These are phyloP conservation scores for Sus cebifrons DNA, from an alignment of 2,797 vertebrate genomes.

Conservation along the genomic window DNA sequence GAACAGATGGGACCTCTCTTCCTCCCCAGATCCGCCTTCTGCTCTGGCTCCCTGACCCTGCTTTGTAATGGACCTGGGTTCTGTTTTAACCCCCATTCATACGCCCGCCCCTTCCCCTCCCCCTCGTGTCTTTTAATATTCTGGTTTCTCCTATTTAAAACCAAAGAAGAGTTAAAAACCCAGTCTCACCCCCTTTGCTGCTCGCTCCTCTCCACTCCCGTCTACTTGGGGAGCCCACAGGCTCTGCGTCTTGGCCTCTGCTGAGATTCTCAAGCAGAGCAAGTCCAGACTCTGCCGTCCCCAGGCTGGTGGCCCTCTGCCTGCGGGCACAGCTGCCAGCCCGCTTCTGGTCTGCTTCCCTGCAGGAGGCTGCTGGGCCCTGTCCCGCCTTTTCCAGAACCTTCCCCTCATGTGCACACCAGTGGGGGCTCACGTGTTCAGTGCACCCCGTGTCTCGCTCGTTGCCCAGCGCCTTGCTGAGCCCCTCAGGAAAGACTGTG, in stretches of 20 bases:
- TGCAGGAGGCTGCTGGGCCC: rapidly evolving
- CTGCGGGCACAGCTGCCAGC: neutral
- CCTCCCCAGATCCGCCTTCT: neutral
- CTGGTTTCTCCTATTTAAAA: neutral
- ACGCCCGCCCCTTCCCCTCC: neutral
- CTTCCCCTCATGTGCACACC: rapidly evolving
- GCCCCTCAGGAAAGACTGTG: neutral
- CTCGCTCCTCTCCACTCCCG: neutral
- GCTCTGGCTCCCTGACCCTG: neutral
- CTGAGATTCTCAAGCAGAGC: neutral
- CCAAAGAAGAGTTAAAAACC: neutral
- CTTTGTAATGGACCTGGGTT: neutral
- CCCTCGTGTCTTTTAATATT: neutral
- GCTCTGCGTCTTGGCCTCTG: neutral
- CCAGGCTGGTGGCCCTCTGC: neutral
- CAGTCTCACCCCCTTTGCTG: neutral
- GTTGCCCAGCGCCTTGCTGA: neutral
- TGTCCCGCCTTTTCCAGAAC: neutral
- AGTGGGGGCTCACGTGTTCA: too few relatives aligned
- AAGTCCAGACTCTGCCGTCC: neutral
- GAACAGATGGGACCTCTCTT: neutral
- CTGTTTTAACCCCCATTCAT: neutral
- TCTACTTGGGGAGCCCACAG: neutral
- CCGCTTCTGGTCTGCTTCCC: neutral
- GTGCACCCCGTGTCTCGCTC: neutral